These are phyloP conservation scores for Cyclophora albipunctata DNA, from an alignment of 2,888 invertebrate genomes.

Conservation along the genomic window DNA sequence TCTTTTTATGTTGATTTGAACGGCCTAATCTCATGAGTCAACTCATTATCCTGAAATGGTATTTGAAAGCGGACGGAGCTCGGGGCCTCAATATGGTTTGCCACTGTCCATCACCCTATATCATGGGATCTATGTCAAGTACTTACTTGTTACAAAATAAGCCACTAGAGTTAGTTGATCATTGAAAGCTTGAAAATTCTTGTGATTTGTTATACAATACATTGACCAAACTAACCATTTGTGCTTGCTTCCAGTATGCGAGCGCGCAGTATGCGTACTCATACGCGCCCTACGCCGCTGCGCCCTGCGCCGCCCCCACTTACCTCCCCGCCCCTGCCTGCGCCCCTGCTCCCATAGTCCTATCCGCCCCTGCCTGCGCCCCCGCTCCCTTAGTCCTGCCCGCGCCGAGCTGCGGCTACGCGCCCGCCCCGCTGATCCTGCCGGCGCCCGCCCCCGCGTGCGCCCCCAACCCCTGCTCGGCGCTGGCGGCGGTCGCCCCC, in stretches of 20 bases:
- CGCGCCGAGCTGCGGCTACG: slow-evolving; percentile 1
- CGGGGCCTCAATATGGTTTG: no score
- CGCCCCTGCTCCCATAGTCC: slow-evolving; percentile 7
- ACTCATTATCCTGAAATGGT: no score
- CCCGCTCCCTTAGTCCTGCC: slow-evolving; percentile 10
- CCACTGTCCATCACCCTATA: no score
- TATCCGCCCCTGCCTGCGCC: slow-evolving; percentile 14
- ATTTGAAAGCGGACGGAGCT: no score
- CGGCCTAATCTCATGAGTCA: no score
- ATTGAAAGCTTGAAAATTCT: no score
- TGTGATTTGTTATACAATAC: no score
- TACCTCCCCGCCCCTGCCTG: slow-evolving; percentile 2
- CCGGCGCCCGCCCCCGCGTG: slow-evolving; percentile 14
- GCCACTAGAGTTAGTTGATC: no score
- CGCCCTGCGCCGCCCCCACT: slow-evolving; percentile 2
- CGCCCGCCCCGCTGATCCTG: slow-evolving; percentile 16
- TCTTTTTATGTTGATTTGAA: no score
- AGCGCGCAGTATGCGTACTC: slow-evolving; percentile 15
- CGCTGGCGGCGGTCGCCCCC: slow-evolving; percentile 25
- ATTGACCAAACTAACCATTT: no score
- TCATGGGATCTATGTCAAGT: no score
- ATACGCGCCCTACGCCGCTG: background rate
- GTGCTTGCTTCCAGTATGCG: slow-evolving; percentile 8
- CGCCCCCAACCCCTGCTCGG: slow-evolving; percentile 9
- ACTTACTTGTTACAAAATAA: no score